Evolutionary conservation across 2,888 invertebrate genomes (phyloP).

Genomic region (Polylopha cassiicola): DNA sequence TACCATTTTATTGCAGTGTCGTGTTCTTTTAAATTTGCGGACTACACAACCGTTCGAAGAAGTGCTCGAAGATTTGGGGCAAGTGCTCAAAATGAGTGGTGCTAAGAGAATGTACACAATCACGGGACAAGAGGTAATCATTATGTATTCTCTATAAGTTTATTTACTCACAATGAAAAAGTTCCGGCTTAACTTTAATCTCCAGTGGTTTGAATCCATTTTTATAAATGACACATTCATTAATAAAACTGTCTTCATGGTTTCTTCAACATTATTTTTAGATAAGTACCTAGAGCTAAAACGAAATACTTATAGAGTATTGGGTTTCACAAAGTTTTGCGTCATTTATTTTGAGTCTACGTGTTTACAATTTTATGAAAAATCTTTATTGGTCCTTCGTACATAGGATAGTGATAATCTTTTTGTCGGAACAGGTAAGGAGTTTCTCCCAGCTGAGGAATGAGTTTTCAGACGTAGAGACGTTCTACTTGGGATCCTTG

Average conservation of each 20-base stretch:
- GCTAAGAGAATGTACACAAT: conserved; percentile 95
- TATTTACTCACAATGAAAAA: too few species aligned
- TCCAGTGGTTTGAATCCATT: too few species aligned
- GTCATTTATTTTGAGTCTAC: too few species aligned
- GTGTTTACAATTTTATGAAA: too few species aligned
- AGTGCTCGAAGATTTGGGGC: conserved; percentile 93
- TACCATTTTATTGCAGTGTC: conserved; percentile 79
- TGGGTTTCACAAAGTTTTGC: too few species aligned
- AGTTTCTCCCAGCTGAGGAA: conserved; percentile 96
- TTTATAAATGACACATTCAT: too few species aligned
- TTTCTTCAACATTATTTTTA: too few species aligned
- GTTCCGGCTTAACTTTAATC: too few species aligned
- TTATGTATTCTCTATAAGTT: not conserved
- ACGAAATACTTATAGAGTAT: too few species aligned
- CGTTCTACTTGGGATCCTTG: conserved; percentile 86
- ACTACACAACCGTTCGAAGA: conserved; percentile 97
- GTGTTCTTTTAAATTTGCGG: conserved; percentile 92
- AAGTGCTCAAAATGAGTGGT: conserved; percentile 93
- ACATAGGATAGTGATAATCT: not conserved
- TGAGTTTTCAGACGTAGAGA: conserved; percentile 94
- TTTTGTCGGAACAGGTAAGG: conserved; percentile 79
- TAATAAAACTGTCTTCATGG: too few species aligned
- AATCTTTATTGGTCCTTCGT: conserved; percentile 7
- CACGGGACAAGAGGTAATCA: conserved; percentile 89
- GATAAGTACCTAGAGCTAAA: too few species aligned